A percentile compares a stretch with the other conserved stretches of the same genome.
Conservation (phyloP, 2,888 invertebrate species). For the Sthenelais limicola region DNA sequence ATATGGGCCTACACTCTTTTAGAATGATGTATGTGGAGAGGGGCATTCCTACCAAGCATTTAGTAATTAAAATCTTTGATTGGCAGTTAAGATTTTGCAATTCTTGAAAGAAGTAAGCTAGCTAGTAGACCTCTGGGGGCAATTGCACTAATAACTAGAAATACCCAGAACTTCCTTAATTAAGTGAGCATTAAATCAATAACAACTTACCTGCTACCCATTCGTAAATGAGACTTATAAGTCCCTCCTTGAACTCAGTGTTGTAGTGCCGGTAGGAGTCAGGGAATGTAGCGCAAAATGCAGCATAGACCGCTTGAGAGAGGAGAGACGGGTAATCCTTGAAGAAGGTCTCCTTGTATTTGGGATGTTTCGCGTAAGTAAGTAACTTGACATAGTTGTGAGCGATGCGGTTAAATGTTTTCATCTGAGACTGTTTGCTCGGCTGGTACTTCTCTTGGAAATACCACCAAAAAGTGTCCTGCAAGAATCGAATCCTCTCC, state of each 20-base stretch:
- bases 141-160: too few species aligned
- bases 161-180: too few species aligned
- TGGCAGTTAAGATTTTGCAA: too few species aligned
- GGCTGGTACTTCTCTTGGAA: constrained; percentile 66
- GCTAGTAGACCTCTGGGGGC: too few species aligned
- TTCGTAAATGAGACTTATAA: constrained; percentile 61
- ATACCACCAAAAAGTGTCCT: constrained; percentile 71
- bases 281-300: constrained; percentile 68
- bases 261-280: constrained; percentile 71
- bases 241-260: constrained; percentile 66
- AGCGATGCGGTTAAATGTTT: constrained; percentile 67
- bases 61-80: too few species aligned
- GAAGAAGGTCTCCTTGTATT: constrained; percentile 65
- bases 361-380: constrained; percentile 58
- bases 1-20: too few species aligned
- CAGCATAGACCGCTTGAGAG: constrained; percentile 67
- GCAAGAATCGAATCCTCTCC: constrained; percentile 47
- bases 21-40: too few species aligned
- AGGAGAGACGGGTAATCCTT: constrained; percentile 68
- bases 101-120: too few species aligned
- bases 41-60: too few species aligned
- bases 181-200: neutral
- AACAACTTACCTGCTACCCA: constrained; percentile 69
- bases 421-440: constrained; percentile 59
- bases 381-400: constrained; percentile 70